Evolutionary conservation across 2,113 vertebrate species (phyloP).

Genomic region (Pavo muticus): DNA sequence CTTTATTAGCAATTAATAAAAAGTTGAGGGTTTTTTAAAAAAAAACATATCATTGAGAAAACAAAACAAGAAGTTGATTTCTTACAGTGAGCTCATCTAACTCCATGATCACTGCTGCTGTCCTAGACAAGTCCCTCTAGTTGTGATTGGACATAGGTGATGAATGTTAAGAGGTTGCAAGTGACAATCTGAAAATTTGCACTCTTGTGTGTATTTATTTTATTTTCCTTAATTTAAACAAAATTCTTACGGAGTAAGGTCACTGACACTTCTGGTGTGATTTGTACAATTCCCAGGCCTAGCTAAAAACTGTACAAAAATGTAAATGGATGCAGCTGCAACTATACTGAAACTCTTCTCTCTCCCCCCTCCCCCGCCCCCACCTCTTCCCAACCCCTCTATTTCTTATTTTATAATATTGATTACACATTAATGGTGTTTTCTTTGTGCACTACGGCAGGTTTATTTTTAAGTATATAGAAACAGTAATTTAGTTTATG

Average conservation of each 20-base stretch:
- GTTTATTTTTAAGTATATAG: constrained; percentile 82
- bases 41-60: constrained; percentile 63
- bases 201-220: constrained; percentile 85
- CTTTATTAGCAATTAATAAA: constrained; percentile 72
- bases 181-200: constrained; percentile 91
- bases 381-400: constrained; percentile 33
- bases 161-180: constrained; percentile 89
- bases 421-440: constrained; percentile 81
- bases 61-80: constrained; percentile 51
- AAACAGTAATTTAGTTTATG: constrained; percentile 80
- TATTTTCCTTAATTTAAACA: constrained; percentile 76
- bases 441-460: constrained; percentile 83
- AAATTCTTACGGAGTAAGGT: constrained; percentile 77
- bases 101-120: constrained; percentile 78
- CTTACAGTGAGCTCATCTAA: constrained; percentile 68
- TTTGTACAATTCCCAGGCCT: constrained; percentile 77
- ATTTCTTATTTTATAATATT: constrained; percentile 83
- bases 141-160: constrained; percentile 80
- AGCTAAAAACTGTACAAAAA: constrained; percentile 77
- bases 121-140: constrained; percentile 69
- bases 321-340: constrained; percentile 80
- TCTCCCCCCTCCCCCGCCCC: neutral
- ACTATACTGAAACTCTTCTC: constrained; percentile 70
- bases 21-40: constrained; percentile 63
- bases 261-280: constrained; percentile 76